These are phyloP conservation scores for Anagyrus pseudococci DNA, from an alignment of 2,888 invertebrate species.

Conservation along the genomic window DNA sequence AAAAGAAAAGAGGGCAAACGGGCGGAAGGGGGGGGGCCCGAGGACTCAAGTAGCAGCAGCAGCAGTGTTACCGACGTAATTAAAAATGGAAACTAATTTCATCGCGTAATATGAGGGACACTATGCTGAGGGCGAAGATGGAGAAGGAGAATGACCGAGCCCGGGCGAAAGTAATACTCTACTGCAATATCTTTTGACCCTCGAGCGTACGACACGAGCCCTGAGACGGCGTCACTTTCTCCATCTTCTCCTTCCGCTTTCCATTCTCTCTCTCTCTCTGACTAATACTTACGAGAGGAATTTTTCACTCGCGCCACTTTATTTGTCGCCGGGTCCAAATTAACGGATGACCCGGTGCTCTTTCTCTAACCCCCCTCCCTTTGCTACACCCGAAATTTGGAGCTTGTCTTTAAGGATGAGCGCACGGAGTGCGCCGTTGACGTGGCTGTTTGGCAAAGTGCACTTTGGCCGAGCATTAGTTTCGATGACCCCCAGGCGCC, in stretches of 20 bases:
- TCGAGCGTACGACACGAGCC: no score
- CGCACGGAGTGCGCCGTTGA: no score
- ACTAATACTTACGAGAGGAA: constrained; percentile 31
- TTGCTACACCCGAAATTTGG: no score
- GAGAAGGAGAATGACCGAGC: constrained; percentile 5
- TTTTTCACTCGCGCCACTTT: constrained; percentile 25
- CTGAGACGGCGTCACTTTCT: no score
- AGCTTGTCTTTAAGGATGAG: no score
- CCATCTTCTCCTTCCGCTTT: no score
- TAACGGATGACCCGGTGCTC: background rate
- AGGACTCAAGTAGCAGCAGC: background rate
- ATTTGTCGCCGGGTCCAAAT: constrained; percentile 24
- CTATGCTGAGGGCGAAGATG: no score
- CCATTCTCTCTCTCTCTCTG: constrained; percentile 12
- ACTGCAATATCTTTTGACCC: constrained; percentile 32
- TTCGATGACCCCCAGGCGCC: no score
- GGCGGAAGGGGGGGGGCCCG: background rate
- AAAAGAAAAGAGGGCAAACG: background rate
- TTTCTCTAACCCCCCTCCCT: no score
- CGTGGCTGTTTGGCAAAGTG: no score
- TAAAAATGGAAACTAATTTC: constrained; percentile 50
- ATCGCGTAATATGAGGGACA: constrained; percentile 40
- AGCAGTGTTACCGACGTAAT: constrained; percentile 37
- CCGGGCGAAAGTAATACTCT: constrained; percentile 44
- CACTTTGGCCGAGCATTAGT: no score